Evolutionary conservation across 2,113 vertebrate species (phyloP).

Genomic region (Panthera tigris): DNA sequence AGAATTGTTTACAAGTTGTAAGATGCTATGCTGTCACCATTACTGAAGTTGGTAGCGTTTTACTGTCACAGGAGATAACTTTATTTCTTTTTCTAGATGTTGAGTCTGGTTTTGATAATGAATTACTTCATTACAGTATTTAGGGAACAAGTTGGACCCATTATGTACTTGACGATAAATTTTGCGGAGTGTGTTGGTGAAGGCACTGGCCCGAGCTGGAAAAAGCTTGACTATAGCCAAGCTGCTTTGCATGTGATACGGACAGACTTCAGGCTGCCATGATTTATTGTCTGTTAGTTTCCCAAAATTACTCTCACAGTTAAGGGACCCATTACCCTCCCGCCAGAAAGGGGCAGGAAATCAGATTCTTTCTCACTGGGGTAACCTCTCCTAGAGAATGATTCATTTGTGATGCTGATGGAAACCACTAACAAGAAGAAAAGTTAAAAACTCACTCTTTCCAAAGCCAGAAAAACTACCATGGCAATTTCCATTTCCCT

Average conservation of each 20-base stretch:
- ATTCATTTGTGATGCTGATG: neutral
- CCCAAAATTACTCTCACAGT: neutral
- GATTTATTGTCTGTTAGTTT: neutral
- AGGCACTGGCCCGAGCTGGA: neutral
- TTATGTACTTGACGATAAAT: neutral
- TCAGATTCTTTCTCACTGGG: neutral
- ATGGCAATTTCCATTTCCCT: neutral
- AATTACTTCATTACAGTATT: slow-evolving; percentile 5
- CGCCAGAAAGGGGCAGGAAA: neutral
- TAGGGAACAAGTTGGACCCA: neutral
- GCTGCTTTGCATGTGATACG: neutral
- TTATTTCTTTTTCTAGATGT: slow-evolving; percentile 9
- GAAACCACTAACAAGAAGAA: neutral
- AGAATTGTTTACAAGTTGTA: neutral
- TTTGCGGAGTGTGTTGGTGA: neutral
- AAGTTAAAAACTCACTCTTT: neutral
- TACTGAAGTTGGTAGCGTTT: neutral
- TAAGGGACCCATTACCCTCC: neutral
- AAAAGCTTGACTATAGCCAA: neutral
- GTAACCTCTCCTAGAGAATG: neutral
- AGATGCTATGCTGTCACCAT: neutral
- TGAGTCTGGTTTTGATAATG: neutral
- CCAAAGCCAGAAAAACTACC: neutral
- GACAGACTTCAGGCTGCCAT: neutral
- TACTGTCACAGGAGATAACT: neutral